A percentile compares a stretch with the other conserved stretches of the same genome.
These are phyloP conservation scores for Lepidonotus clava DNA, from an alignment of 2,888 invertebrate genomes.

Conservation along the genomic window DNA sequence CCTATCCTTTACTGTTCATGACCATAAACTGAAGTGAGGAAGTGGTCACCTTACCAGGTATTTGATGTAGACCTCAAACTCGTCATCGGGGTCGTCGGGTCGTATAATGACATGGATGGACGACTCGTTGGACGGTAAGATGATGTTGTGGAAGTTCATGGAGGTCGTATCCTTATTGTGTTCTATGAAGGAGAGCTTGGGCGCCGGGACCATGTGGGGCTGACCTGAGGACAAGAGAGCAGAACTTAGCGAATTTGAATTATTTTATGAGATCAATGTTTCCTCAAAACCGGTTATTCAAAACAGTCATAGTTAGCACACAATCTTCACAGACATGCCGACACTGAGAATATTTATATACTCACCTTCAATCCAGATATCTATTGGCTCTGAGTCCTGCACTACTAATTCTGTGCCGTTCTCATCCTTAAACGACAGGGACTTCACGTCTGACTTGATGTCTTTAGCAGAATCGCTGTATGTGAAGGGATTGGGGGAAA, in stretches of 20 bases:
- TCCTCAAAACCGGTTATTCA: no score
- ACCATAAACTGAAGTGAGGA: no score
- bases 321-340: not conserved
- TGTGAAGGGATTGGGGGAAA: conserved; percentile 64
- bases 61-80: conserved; percentile 64
- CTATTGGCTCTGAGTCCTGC: conserved; percentile 69
- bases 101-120: conserved; percentile 73
- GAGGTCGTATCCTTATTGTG: not conserved
- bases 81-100: conserved; percentile 66
- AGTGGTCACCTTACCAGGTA: conserved; percentile 27
- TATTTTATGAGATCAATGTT: not conserved
- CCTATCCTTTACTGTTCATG: no score
- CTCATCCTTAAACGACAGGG: conserved; percentile 61
- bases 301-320: not conserved
- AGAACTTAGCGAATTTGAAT: not conserved
- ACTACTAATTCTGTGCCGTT: conserved; percentile 68
- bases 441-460: conserved; percentile 63
- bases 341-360: not conserved
- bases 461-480: conserved; percentile 60
- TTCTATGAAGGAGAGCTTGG: not conserved
- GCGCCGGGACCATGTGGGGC: conserved; percentile 56
- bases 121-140: conserved; percentile 72
- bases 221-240: conserved; percentile 39
- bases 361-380: conserved; percentile 67
- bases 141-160: conserved; percentile 65